Evolutionary conservation across 2,888 invertebrate species (phyloP).

Genomic region (Thymelicus sylvestris): DNA sequence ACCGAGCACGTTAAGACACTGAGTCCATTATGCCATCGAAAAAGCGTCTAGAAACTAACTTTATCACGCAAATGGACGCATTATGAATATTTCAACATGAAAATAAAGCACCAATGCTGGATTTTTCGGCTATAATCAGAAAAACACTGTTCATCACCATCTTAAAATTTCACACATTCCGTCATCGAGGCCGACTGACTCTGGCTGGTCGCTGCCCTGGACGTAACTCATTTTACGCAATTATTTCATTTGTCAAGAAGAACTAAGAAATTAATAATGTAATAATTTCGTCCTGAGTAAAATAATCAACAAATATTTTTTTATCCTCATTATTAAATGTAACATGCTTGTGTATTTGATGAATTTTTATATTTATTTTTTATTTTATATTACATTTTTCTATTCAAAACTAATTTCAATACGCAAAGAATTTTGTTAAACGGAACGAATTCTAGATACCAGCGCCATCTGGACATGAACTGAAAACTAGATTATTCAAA

Average conservation of each 20-base stretch:
- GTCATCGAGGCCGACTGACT: conserved; percentile 81
- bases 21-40: conserved; percentile 54
- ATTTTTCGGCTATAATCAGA: conserved; percentile 58
- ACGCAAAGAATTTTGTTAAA: background rate
- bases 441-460: background rate
- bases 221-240: conserved; percentile 58
- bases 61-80: conserved; percentile 56
- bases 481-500: conserved; percentile 1
- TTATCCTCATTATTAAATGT: background rate
- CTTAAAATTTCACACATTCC: conserved; percentile 83
- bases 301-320: background rate
- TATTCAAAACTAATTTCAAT: background rate
- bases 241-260: conserved; percentile 33
- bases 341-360: background rate
- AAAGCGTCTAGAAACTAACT: conserved; percentile 46
- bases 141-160: conserved; percentile 81
- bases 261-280: conserved; percentile 18
- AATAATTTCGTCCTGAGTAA: background rate
- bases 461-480: background rate
- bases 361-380: background rate
- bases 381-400: background rate
- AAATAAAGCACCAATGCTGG: conserved; percentile 58
- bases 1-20: conserved; percentile 72
- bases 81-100: conserved; percentile 52
- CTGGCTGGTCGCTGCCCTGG: conserved; percentile 78